These are phyloP conservation scores for Cygnus atratus DNA, from an alignment of 2,113 vertebrate species.

Conservation along the genomic window DNA sequence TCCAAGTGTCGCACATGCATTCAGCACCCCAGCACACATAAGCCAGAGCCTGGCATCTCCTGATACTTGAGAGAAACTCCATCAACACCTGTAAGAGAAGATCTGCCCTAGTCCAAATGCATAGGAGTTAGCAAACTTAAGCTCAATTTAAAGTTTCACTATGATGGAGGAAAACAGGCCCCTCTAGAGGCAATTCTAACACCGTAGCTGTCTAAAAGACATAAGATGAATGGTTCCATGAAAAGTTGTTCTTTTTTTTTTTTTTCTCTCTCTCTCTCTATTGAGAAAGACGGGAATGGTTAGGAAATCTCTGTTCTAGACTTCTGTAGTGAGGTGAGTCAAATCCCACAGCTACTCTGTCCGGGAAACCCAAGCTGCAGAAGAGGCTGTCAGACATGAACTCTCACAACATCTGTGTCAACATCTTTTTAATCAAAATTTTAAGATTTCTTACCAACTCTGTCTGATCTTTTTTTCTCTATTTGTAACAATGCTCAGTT, in stretches of 20 bases:
- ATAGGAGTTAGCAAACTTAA: conserved; percentile 9
- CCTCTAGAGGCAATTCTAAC: conserved; percentile 44
- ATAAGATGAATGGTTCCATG: not conserved
- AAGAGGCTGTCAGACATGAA: not conserved
- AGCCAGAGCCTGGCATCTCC: not conserved
- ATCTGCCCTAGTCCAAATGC: not conserved
- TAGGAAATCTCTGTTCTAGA: not conserved
- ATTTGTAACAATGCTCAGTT: conserved; percentile 37
- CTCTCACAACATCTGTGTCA: not conserved
- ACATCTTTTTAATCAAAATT: conserved; percentile 10
- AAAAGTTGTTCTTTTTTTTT: not conserved
- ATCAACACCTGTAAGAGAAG: not conserved
- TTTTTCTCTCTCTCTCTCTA: not conserved
- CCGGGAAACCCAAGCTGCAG: not conserved
- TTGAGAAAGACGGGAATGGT: not conserved
- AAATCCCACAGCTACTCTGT: not conserved
- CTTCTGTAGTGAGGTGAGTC: not conserved
- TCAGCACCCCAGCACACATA: not conserved
- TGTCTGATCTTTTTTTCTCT: not conserved
- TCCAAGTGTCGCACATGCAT: not conserved
- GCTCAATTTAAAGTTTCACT: not conserved
- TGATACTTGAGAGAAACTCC: not conserved
- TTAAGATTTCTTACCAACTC: not conserved
- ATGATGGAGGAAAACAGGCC: conserved; percentile 32
- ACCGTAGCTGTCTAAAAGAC: not conserved